Conservation (phyloP, 1,140 invertebrate genomes). For the Megalopta genalis region DNA sequence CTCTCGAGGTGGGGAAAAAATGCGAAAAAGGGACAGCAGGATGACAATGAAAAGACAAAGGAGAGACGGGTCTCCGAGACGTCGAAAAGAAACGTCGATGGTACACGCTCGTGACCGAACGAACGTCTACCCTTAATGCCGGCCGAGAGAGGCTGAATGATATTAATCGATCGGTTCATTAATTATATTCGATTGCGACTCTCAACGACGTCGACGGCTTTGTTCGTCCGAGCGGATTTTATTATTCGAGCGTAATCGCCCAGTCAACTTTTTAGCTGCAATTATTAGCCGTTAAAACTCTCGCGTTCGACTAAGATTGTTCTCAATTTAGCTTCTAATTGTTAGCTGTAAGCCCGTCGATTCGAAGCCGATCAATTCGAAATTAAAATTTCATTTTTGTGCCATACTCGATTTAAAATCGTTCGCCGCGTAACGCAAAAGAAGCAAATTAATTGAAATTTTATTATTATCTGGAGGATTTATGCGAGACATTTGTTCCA, state of each 20-base stretch:
- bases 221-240: no score
- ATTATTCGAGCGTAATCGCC: background rate
- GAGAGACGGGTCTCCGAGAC: background rate
- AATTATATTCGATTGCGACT: background rate
- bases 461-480: no score
- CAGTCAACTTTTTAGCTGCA: background rate
- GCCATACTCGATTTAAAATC: no score
- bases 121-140: background rate
- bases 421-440: no score
- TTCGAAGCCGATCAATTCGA: no score
- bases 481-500: no score
- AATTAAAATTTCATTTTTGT: no score
- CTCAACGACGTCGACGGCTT: background rate
- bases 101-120: background rate
- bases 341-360: no score
- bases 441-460: no score
- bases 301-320: background rate
- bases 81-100: background rate
- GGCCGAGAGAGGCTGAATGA: background rate
- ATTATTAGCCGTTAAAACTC: background rate
- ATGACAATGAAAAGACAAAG: no score
- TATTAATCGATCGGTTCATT: background rate
- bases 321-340: no score
- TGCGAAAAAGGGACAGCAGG: background rate
- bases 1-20: background rate